These are phyloP conservation scores for Callospermophilus lateralis DNA, from an alignment of 2,113 vertebrate genomes.

Conservation along the genomic window DNA sequence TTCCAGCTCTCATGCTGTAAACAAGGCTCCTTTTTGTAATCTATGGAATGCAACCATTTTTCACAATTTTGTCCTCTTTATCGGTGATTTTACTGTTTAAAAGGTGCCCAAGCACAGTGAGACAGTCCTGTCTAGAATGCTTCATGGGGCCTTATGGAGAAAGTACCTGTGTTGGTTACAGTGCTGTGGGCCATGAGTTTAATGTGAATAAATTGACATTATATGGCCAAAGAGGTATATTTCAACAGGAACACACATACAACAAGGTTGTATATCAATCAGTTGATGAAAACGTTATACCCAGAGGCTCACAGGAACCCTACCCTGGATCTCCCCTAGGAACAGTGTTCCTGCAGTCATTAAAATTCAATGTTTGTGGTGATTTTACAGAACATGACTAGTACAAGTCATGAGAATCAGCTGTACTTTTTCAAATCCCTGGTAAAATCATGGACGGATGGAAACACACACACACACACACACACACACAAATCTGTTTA, in stretches of 20 bases:
- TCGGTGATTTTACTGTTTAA: neutral
- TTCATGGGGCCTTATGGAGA: neutral
- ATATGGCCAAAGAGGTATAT: neutral
- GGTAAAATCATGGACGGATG: neutral
- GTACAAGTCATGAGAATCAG: neutral
- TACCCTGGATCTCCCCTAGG: neutral
- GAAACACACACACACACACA: fast-evolving
- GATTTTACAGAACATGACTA: neutral
- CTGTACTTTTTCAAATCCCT: neutral
- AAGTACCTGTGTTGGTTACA: neutral
- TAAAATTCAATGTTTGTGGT: neutral
- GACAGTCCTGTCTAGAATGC: neutral
- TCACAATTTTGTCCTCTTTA: neutral
- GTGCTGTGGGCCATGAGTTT: neutral
- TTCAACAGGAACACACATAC: constrained; percentile 14
- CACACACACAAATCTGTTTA: neutral
- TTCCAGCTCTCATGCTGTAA: neutral
- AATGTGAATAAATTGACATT: neutral
- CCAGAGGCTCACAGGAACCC: neutral
- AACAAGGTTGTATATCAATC: neutral
- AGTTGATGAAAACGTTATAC: neutral
- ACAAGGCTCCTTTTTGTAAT: neutral
- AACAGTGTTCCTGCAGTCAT: neutral
- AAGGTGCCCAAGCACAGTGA: neutral
- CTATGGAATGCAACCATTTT: neutral